Percentiles rank a stretch among this genome's conserved stretches.
These are phyloP conservation scores for Caenorhabditis latens DNA, from an alignment of 1,140 invertebrate genomes.

Conservation along the genomic window DNA sequence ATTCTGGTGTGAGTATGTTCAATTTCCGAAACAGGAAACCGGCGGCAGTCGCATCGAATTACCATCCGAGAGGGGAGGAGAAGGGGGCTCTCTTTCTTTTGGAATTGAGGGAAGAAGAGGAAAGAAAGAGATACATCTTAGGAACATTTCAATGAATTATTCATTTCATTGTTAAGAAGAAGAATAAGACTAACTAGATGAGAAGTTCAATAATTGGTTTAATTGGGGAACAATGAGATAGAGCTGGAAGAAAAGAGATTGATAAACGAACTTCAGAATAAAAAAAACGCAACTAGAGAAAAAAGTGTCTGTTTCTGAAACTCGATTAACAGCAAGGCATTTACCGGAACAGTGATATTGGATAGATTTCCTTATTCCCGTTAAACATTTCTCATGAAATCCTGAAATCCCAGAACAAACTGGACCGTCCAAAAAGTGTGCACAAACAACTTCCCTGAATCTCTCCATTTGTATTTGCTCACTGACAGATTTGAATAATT, in stretches of 20 bases:
- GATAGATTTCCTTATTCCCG: too few species aligned
- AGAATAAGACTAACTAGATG: not conserved
- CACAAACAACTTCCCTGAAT: not conserved
- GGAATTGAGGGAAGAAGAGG: not conserved
- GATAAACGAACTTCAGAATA: not conserved
- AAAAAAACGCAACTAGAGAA: not conserved
- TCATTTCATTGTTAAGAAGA: slow-evolving; percentile 6
- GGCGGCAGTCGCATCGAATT: slow-evolving; percentile 42
- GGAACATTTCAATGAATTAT: slow-evolving; percentile 54
- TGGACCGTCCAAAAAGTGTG: too few species aligned
- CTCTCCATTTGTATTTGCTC: slow-evolving; percentile 23
- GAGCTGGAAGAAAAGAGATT: not conserved
- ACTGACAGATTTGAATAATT: not conserved
- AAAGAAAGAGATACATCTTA: slow-evolving; percentile 22
- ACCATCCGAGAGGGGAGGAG: slow-evolving; percentile 27
- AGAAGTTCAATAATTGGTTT: not conserved
- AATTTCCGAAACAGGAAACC: slow-evolving; percentile 55
- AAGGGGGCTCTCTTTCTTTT: not conserved
- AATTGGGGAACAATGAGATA: not conserved
- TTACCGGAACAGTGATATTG: too few species aligned
- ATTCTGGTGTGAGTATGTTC: slow-evolving; percentile 50
- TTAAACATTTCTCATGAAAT: too few species aligned
- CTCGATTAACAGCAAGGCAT: too few species aligned
- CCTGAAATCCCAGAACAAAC: too few species aligned
- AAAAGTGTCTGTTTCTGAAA: too few species aligned